phyloP scores from a whole-genome alignment of 2,888 invertebrate genomes.

The Anoplius nigerrimus region DNA sequence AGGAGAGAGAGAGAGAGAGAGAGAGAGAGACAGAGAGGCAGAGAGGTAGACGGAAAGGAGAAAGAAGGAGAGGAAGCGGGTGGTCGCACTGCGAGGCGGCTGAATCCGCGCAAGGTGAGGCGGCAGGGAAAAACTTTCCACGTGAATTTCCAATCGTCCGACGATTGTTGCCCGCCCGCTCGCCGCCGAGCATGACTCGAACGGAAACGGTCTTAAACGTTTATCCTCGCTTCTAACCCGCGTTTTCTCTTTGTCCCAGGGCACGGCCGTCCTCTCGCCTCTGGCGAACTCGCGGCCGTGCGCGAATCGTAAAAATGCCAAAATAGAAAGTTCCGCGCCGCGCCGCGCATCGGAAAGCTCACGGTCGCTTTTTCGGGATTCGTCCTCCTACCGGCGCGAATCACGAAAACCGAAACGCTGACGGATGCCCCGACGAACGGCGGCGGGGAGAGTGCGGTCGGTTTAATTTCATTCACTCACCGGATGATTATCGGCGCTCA shows the following conservation, averaged over 20 bases:
- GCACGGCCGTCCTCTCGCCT: neutral
- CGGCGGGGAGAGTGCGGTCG: slow-evolving; percentile 1
- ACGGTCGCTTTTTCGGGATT: no score
- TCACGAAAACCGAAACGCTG: neutral
- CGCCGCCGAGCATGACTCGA: neutral
- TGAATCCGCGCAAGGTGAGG: no score
- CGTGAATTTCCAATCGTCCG: no score
- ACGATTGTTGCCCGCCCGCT: neutral
- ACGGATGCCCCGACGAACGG: neutral
- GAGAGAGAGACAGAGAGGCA: neutral
- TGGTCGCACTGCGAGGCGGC: no score
- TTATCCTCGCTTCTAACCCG: no score
- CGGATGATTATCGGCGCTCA: slow-evolving; percentile 32
- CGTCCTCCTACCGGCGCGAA: neutral
- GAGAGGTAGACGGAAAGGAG: neutral
- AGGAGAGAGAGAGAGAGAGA: neutral
- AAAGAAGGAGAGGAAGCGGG: neutral
- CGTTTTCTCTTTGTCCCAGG: neutral
- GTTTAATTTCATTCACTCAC: slow-evolving; percentile 46
- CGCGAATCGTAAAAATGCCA: slow-evolving; percentile 54
- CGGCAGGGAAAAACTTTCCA: no score
- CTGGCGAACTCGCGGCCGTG: neutral
- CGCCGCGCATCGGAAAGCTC: slow-evolving; percentile 1
- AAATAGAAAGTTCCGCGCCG: slow-evolving; percentile 58
- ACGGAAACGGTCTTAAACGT: no score